Base-by-base conservation (phyloP, 2,113 vertebrate species). In the Lota lota region DNA sequence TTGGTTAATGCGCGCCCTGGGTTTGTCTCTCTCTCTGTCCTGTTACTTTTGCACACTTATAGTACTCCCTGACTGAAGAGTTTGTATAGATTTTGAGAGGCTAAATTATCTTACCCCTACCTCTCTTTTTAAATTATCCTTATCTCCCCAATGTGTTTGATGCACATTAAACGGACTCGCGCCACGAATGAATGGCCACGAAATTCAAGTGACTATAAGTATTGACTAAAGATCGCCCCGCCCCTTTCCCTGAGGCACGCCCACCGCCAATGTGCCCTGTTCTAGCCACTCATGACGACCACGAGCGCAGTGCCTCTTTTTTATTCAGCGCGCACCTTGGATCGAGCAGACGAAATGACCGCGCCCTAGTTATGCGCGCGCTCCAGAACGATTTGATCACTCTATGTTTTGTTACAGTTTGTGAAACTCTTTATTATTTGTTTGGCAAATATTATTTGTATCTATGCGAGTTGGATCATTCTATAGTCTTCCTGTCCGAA, bases 131-230 rank as follows among this genome's bases (percentile, higher is more conserved):
- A 47, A 47, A 14, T 51, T 67, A 50, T 68, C 74, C 51, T 67
- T 69, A 40, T 78, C 72, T 76, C 72, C 74, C 73, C 69, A 54
- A 40, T 63, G 64, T 62, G 67, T 74, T 73, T 36, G 68, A 66
- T 21, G 69, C 69, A 18, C 70, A 67, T 77, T 71, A 70, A 61
- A 67, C 74, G 75, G 61, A 54, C 56, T 74, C 65, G 77, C 67
- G 67, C 62, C 75, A 54, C 67, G 61, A 87, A 86, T 85, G 83
- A 85, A 86, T 83, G 82, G 72, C 75, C 8, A 69, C 78, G 1
- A 69, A 67, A 40, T 61, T 74, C 65, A 14, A 28, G 74, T 68
- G 69, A 83, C 81, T 85, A 47, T 47, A 60, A 56, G 18, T 69
- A 47, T 64, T 66, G 68, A 68, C 68, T 51, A 21, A 70, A 74